These are phyloP conservation scores for Adrianichthys oophorus DNA, from an alignment of 2,797 vertebrate genomes.

Conservation along the genomic window DNA sequence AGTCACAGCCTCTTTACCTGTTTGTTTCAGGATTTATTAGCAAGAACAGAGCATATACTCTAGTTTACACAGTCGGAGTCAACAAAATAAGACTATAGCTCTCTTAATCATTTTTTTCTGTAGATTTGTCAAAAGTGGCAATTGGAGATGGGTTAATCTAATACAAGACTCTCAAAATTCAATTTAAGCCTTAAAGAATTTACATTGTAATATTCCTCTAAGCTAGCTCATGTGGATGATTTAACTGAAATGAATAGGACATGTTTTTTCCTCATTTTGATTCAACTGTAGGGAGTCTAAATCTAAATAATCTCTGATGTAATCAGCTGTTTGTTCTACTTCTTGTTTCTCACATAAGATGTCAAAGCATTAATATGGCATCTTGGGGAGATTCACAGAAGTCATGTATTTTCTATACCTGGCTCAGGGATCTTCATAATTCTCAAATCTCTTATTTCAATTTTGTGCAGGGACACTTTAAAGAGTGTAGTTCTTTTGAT, in stretches of 20 bases:
- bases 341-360: conserved; percentile 27
- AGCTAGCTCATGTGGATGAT: background rate
- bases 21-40: conserved; percentile 14
- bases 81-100: background rate
- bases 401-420: conserved; percentile 36
- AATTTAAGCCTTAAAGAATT: too few relatives aligned
- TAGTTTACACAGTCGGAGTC: background rate
- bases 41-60: background rate
- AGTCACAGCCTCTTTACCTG: conserved; percentile 28
- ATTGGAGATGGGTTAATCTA: background rate
- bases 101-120: background rate
- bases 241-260: background rate
- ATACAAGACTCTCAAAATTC: background rate
- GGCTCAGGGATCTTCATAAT: conserved; percentile 32
- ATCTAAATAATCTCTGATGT: conserved; percentile 26
- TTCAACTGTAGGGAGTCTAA: conserved; percentile 15
- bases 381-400: conserved; percentile 43
- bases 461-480: conserved; percentile 33
- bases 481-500: conserved; percentile 43
- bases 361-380: conserved; percentile 36
- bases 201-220: background rate
- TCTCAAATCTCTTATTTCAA: conserved; percentile 42
- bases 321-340: conserved; percentile 38
- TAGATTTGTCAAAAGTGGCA: conserved; percentile 11
- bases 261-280: conserved; percentile 6